Evolutionary conservation across 2,113 vertebrate genomes (phyloP).

Genomic region (Melanocharis versteri): DNA sequence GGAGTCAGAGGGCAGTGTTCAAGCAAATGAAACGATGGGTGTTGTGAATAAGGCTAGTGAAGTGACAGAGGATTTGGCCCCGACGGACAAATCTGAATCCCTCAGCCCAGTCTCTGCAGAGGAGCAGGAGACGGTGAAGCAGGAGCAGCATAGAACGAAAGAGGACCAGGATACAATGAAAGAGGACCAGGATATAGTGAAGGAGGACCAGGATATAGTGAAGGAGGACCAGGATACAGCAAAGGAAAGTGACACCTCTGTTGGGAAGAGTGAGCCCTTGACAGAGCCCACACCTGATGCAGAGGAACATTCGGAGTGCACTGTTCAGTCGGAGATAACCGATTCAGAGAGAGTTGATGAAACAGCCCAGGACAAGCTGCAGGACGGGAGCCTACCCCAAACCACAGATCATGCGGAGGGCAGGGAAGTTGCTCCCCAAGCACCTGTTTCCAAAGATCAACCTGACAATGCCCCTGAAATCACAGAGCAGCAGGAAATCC

Average conservation of each 20-base stretch:
- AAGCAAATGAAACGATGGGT: constrained; percentile 17
- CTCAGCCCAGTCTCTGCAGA: neutral
- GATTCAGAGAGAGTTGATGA: constrained; percentile 17
- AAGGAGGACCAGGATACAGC: neutral
- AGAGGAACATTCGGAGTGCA: neutral
- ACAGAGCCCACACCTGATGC: constrained; percentile 18
- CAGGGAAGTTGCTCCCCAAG: neutral
- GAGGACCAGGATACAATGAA: neutral
- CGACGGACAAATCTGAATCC: neutral
- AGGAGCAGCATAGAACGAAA: neutral
- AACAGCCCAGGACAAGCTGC: constrained; percentile 8
- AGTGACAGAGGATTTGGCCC: neutral
- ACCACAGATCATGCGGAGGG: neutral
- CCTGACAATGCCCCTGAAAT: neutral
- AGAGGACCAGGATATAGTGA: neutral
- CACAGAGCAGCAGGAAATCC: constrained; percentile 3
- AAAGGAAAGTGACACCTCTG: neutral
- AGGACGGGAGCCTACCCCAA: constrained; percentile 5
- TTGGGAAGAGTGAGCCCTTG: constrained; percentile 32
- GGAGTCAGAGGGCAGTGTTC: constrained; percentile 37
- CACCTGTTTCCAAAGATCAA: neutral
- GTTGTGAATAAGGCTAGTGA: constrained; percentile 23
- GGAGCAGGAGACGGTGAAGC: neutral
- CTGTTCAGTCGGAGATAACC: neutral
- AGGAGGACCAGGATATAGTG: neutral